Percentiles rank a stretch among this genome's conserved stretches.
phyloP scores from a whole-genome alignment of 1,140 invertebrate species.

The Pogonognathellus flavescens region DNA sequence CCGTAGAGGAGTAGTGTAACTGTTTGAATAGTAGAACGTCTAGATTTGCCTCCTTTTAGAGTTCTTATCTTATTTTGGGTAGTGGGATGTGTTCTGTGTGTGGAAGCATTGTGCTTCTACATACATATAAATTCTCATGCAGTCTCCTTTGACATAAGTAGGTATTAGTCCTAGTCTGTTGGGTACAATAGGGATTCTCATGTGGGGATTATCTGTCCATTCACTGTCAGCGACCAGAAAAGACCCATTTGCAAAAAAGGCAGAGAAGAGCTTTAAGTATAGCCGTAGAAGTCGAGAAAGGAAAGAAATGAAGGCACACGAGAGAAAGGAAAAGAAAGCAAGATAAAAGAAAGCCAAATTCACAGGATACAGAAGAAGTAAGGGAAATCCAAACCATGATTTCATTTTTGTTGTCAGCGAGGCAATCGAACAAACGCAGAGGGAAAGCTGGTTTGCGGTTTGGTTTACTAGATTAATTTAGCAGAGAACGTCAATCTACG shows the following conservation, averaged over 20 bases:
- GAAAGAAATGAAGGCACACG: conserved; percentile 18
- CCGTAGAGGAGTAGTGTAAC: neutral
- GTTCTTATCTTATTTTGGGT: conserved; percentile 2
- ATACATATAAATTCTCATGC: conserved; percentile 21
- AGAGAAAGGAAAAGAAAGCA: neutral
- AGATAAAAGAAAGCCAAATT: neutral
- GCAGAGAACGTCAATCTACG: conserved; percentile 30
- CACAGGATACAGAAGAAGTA: neutral
- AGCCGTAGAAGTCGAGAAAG: neutral
- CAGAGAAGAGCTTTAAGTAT: neutral
- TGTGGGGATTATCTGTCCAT: conserved; percentile 49
- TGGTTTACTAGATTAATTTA: conserved; percentile 34
- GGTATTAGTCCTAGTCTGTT: conserved; percentile 35
- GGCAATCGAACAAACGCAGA: conserved; percentile 14
- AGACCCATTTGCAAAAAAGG: conserved; percentile 32
- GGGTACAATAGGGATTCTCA: conserved; percentile 48
- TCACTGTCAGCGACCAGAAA: conserved; percentile 47
- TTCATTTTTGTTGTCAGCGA: conserved; percentile 41
- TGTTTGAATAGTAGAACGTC: neutral
- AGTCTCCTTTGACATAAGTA: conserved; percentile 35
- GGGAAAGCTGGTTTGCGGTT: conserved; percentile 1
- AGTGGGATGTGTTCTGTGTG: neutral
- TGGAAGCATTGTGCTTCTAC: neutral
- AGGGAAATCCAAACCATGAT: conserved; percentile 33
- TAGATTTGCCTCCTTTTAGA: conserved; percentile 1